phyloP scores from a whole-genome alignment of 2,888 invertebrate genomes.

The Allolobophora icterica region DNA sequence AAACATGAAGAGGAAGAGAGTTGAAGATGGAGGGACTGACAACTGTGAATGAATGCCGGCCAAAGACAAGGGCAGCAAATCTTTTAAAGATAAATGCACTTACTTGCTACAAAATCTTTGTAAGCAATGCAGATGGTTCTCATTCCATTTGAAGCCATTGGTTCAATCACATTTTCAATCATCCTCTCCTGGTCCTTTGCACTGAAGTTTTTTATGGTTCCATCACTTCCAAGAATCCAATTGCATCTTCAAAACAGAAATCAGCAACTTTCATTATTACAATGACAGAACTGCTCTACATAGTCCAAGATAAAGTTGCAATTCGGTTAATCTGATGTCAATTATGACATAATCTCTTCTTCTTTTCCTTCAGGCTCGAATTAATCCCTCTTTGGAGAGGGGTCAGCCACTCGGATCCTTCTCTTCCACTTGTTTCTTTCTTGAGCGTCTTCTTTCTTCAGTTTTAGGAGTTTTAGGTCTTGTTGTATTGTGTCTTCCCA shows the following conservation, averaged over 20 bases:
- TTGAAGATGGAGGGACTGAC: no score
- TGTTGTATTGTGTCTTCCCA: no score
- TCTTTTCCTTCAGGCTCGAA: no score
- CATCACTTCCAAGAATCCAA: slow-evolving; percentile 68
- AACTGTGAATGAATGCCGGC: no score
- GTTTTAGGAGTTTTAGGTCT: no score
- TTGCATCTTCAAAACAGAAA: slow-evolving; percentile 54
- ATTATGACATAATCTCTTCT: no score
- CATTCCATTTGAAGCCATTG: slow-evolving; percentile 96
- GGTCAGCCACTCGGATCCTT: no score
- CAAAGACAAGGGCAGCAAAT: neutral
- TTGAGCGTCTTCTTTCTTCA: no score
- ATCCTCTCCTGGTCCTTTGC: slow-evolving; percentile 90
- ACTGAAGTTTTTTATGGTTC: slow-evolving; percentile 87
- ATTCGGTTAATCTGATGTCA: no score
- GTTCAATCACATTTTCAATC: slow-evolving; percentile 91
- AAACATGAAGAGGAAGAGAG: no score
- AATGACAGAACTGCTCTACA: neutral
- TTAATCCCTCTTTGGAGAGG: no score
- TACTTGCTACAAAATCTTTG: slow-evolving; percentile 80
- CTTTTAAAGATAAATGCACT: slow-evolving; percentile 23
- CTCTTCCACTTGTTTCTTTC: no score
- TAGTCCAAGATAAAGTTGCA: neutral
- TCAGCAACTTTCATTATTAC: neutral
- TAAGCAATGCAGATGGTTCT: slow-evolving; percentile 93